Evolutionary conservation across 1,140 invertebrate species (phyloP).

Genomic region (Aporrectodea caliginosa): DNA sequence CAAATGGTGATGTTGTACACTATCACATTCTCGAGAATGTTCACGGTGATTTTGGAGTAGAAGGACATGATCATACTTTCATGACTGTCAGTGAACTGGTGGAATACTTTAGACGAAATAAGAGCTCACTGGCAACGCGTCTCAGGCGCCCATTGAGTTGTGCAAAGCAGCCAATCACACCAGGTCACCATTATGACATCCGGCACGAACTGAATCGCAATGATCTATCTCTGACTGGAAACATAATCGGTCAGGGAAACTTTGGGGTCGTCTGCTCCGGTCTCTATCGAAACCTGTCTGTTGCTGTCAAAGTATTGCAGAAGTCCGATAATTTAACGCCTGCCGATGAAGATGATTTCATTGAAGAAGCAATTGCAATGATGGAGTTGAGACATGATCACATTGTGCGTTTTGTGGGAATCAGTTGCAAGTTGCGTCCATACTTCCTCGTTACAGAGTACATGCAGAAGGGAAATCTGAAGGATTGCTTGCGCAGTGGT

Average conservation of each 20-base stretch:
- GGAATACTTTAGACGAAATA: conserved; percentile 25
- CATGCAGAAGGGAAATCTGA: conserved; percentile 23
- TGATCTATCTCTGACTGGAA: conserved; percentile 16
- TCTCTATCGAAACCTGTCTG: conserved; percentile 15
- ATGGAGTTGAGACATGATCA: conserved; percentile 29
- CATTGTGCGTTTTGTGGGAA: conserved; percentile 26
- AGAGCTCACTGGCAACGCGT: conserved; percentile 21
- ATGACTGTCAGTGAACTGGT: conserved; percentile 28
- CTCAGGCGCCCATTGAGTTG: conserved; percentile 30
- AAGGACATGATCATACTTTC: conserved; percentile 30
- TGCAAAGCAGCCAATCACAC: conserved; percentile 23
- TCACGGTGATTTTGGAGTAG: conserved; percentile 28
- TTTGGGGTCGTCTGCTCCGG: conserved; percentile 30
- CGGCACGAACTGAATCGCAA: conserved; percentile 22
- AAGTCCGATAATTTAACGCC: neutral
- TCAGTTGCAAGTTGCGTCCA: conserved; percentile 26
- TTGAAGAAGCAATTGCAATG: conserved; percentile 27
- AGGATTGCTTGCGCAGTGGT: conserved; percentile 24
- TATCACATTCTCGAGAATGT: conserved; percentile 33
- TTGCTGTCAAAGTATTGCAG: conserved; percentile 31
- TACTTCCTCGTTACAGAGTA: conserved; percentile 28
- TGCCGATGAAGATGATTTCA: conserved; percentile 31
- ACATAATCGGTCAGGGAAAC: conserved; percentile 29
- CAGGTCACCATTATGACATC: conserved; percentile 32
- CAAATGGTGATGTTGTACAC: conserved; percentile 25